Evolutionary conservation across 2,113 vertebrate genomes (phyloP).

Genomic region (Chaetorhynchus papuensis): DNA sequence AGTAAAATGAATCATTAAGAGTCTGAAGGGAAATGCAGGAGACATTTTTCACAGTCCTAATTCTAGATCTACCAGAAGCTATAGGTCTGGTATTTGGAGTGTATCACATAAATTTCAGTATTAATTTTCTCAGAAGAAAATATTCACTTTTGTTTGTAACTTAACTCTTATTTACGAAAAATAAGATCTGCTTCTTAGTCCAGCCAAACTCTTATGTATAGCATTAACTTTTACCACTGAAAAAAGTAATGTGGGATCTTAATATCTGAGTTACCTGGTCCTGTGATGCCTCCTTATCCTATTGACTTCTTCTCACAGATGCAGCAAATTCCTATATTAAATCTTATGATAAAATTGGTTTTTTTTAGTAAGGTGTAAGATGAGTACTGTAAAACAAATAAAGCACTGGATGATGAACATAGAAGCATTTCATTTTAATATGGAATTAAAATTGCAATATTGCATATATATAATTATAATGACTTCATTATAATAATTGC

Average conservation of each 20-base stretch:
- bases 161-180: background rate
- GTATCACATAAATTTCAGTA: background rate
- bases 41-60: background rate
- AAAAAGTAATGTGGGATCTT: background rate
- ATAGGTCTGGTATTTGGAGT: background rate
- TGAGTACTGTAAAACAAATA: background rate
- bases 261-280: background rate
- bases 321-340: background rate
- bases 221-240: background rate
- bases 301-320: background rate
- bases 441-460: background rate
- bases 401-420: background rate
- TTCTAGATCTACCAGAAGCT: background rate
- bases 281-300: background rate
- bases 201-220: background rate
- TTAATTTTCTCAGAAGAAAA: background rate
- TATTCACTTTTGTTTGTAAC: background rate
- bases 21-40: background rate
- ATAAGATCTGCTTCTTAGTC: background rate
- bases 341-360: background rate
- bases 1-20: conserved; percentile 22
- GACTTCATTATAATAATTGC: background rate
- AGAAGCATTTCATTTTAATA: background rate
- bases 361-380: background rate
- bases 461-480: background rate